Evolutionary conservation across 1,140 invertebrate genomes (phyloP).

Genomic region (Caenorhabditis tropicalis): DNA sequence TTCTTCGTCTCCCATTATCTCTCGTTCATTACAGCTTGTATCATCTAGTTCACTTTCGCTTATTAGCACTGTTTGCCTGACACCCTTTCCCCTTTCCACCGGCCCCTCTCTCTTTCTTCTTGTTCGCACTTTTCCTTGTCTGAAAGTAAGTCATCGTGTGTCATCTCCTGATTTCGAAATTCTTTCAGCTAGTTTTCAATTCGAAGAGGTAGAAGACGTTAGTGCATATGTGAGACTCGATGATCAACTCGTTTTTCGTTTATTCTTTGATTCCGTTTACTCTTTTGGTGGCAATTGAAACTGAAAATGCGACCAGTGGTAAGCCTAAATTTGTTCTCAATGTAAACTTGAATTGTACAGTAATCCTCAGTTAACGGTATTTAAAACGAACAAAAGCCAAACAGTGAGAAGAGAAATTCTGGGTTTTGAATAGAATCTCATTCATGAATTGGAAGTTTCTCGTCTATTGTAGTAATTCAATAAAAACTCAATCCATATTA

Average conservation of each 20-base stretch:
- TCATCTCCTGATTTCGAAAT: neutral
- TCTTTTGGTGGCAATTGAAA: neutral
- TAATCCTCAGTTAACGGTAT: too few species aligned
- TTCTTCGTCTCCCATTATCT: neutral
- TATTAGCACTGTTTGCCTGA: conserved; percentile 42
- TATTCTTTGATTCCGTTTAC: conserved; percentile 11
- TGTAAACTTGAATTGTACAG: too few species aligned
- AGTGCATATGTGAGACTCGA: conserved; percentile 38
- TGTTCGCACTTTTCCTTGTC: neutral
- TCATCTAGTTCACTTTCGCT: conserved; percentile 38
- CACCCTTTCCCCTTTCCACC: neutral
- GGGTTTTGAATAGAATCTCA: neutral
- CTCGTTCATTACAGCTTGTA: conserved; percentile 37
- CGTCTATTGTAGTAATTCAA: neutral
- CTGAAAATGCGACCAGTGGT: conserved; percentile 30
- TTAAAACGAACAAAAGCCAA: neutral
- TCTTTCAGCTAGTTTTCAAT: conserved; percentile 24
- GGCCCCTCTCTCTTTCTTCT: neutral
- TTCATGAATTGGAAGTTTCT: neutral
- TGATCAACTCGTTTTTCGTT: conserved; percentile 25
- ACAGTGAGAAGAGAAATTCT: neutral
- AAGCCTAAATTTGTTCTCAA: too few species aligned
- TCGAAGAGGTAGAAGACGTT: neutral
- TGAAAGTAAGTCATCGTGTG: conserved; percentile 9
- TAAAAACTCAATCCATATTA: neutral